Percentiles rank a stretch among this genome's conserved stretches.
Evolutionary conservation across 2,113 vertebrate genomes (phyloP).

Genomic region (Sterna hirundo): DNA sequence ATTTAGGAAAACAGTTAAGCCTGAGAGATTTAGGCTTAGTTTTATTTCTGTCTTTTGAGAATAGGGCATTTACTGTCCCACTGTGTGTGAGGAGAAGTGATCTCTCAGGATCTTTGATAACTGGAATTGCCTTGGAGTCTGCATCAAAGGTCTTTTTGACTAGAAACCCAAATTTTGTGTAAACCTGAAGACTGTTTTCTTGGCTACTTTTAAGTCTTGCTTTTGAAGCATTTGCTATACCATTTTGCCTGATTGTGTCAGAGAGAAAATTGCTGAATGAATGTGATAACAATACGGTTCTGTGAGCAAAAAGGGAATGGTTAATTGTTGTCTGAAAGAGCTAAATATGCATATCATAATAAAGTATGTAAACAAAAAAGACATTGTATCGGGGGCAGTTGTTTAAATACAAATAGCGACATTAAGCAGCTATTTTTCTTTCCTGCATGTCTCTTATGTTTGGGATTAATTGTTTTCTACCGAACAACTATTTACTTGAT

Average conservation of each 20-base stretch:
- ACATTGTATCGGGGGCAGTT: fast-evolving
- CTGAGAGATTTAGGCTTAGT: not conserved
- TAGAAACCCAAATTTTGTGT: not conserved
- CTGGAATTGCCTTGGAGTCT: not conserved
- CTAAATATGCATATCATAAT: not conserved
- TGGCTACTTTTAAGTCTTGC: not conserved
- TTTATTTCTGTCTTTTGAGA: not conserved
- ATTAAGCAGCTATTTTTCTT: not conserved
- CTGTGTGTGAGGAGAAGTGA: not conserved
- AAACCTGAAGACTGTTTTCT: not conserved
- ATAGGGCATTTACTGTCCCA: not conserved
- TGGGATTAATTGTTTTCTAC: not conserved
- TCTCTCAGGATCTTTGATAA: not conserved
- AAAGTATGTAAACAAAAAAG: not conserved
- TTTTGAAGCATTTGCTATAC: not conserved
- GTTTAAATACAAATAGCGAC: not conserved
- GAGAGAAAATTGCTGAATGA: not conserved
- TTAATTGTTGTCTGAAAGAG: not conserved
- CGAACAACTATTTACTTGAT: not conserved
- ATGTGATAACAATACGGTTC: not conserved
- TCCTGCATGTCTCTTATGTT: not conserved
- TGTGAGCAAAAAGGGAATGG: not conserved
- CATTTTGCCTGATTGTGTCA: not conserved
- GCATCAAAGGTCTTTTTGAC: not conserved
- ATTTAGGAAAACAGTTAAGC: not conserved